Conservation (phyloP, 2,113 vertebrate genomes). For the Forbesichthys papilliferus region DNA sequence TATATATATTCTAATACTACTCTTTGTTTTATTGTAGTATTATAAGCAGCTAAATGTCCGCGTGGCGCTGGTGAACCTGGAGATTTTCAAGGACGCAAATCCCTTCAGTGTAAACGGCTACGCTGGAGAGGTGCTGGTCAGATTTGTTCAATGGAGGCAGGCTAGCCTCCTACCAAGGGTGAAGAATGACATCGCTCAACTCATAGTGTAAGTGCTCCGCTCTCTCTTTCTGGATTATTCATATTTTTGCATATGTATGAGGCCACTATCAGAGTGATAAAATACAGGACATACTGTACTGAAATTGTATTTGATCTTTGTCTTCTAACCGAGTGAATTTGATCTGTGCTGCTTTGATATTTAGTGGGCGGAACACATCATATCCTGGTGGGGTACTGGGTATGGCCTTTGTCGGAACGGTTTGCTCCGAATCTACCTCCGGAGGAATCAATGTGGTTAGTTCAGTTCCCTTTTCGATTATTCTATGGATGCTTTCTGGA, state of each 20-base stretch:
- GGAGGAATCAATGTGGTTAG: conserved; percentile 86
- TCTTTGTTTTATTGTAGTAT: conserved; percentile 67
- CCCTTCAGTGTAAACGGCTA: conserved; percentile 70
- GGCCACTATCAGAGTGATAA: neutral
- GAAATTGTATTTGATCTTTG: neutral
- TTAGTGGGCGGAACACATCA: conserved; percentile 63
- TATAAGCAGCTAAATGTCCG: conserved; percentile 83
- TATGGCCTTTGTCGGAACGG: conserved; percentile 84
- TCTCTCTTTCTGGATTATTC: neutral
- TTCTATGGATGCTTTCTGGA: conserved; percentile 19
- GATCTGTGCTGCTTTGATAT: conserved; percentile 24
- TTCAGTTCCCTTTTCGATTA: conserved; percentile 18
- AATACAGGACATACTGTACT: neutral
- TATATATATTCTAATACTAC: neutral
- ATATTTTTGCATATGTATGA: neutral
- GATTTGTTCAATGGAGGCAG: conserved; percentile 82
- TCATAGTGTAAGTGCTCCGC: conserved; percentile 77
- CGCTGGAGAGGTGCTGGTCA: conserved; percentile 74
- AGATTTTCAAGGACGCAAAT: conserved; percentile 77
- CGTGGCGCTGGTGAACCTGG: conserved; percentile 81
- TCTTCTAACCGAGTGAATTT: conserved; percentile 1
- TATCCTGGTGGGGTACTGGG: conserved; percentile 71
- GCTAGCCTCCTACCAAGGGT: conserved; percentile 38
- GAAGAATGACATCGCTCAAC: conserved; percentile 79
- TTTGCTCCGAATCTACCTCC: conserved; percentile 75